Conservation (phyloP, 1,140 invertebrate species). For the Conus ventricosus region DNA sequence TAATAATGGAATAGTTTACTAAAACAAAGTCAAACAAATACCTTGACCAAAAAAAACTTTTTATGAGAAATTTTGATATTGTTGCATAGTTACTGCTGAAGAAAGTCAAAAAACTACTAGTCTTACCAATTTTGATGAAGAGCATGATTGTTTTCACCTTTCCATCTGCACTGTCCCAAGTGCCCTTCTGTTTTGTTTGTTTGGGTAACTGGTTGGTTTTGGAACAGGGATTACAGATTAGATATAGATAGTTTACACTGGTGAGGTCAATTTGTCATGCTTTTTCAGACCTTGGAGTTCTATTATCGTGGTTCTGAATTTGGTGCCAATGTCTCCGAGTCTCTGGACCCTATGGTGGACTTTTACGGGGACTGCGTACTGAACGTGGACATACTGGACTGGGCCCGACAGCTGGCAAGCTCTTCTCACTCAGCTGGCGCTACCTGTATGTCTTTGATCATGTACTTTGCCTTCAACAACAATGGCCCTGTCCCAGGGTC, state of each 20-base stretch:
- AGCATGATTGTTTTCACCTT: no score
- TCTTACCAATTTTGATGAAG: no score
- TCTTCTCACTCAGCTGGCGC: not conserved
- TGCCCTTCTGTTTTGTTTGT: not conserved
- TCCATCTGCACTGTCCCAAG: no score
- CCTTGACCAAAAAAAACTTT: no score
- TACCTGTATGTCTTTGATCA: conserved; percentile 17
- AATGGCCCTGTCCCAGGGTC: not conserved
- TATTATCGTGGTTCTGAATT: not conserved
- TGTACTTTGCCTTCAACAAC: not conserved
- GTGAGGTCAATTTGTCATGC: not conserved
- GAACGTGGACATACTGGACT: not conserved
- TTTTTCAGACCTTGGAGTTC: not conserved
- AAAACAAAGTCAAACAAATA: no score
- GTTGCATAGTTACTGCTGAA: no score
- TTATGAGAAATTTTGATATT: no score
- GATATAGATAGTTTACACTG: no score
- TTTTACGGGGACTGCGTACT: not conserved
- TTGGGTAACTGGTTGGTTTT: no score
- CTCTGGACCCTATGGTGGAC: not conserved
- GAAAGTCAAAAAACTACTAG: no score
- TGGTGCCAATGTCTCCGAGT: not conserved
- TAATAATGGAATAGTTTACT: no score
- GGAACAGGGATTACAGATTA: no score
- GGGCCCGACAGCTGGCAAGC: not conserved